Evolutionary conservation across 2,888 invertebrate species (phyloP).

Genomic region (Ceraclea dissimilis): DNA sequence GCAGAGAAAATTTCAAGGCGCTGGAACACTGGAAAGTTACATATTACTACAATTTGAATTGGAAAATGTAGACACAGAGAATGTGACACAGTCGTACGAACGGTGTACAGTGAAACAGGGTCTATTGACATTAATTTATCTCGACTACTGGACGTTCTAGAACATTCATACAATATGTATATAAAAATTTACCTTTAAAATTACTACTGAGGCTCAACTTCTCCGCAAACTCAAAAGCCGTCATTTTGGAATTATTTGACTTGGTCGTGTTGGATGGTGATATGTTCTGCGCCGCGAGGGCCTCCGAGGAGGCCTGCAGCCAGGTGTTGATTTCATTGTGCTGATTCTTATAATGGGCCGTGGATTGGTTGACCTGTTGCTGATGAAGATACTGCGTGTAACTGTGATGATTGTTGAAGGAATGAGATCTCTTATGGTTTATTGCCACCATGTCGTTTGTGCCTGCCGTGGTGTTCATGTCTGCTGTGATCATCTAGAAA

Average conservation of each 20-base stretch:
- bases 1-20: too few relatives aligned
- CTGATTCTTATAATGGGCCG: conserved; percentile 44
- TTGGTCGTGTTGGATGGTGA: conserved; percentile 31
- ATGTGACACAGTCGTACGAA: too few relatives aligned
- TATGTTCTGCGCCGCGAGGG: conserved; percentile 42
- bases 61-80: too few relatives aligned
- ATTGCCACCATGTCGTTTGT: conserved; percentile 33
- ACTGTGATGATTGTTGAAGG: conserved; percentile 63
- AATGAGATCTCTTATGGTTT: conserved; percentile 62
- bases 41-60: too few relatives aligned
- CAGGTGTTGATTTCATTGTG: conserved; percentile 51
- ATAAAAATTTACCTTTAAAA: conserved; percentile 54
- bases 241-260: conserved; percentile 35
- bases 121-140: too few relatives aligned
- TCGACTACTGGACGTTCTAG: too few relatives aligned
- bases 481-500: conserved; percentile 27
- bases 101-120: too few relatives aligned
- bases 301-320: conserved; percentile 47
- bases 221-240: conserved; percentile 47
- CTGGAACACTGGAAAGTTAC: too few relatives aligned
- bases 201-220: conserved; percentile 49
- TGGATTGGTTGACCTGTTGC: conserved; percentile 44
- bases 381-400: conserved; percentile 55
- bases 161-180: too few relatives aligned
- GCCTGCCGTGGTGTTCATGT: conserved; percentile 30